Evolutionary conservation across 2,797 vertebrate genomes (phyloP).

Genomic region (Acanthurus lineatus): DNA sequence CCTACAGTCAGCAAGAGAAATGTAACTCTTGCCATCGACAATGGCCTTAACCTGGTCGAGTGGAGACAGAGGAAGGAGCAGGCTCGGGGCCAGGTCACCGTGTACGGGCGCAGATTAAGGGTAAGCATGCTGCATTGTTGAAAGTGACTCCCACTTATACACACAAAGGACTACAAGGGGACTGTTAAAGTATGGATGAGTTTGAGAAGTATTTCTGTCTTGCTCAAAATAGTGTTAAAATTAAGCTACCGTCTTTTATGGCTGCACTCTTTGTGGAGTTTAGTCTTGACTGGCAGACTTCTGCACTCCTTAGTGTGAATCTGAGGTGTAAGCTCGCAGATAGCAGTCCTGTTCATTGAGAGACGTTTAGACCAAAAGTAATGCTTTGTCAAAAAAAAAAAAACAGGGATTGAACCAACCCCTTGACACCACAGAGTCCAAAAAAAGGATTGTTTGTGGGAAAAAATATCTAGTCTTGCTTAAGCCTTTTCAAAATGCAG

Average conservation of each 20-base stretch:
- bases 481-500: neutral
- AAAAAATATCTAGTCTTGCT: neutral
- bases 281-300: conserved; percentile 2
- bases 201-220: neutral
- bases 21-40: conserved; percentile 96
- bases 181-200: neutral
- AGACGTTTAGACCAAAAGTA: neutral
- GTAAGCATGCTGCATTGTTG: conserved; percentile 81
- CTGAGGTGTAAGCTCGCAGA: conserved; percentile 1
- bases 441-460: neutral
- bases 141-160: neutral
- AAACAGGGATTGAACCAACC: no score
- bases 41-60: conserved; percentile 97
- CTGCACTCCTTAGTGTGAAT: conserved; percentile 3
- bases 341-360: neutral
- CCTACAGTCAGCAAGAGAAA: conserved; percentile 97
- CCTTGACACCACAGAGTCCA: no score
- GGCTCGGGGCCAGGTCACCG: conserved; percentile 94
- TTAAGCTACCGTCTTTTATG: neutral
- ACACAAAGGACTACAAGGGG: neutral
- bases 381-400: neutral
- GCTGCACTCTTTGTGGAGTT: conserved; percentile 4
- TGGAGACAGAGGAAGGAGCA: conserved; percentile 99
- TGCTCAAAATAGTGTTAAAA: neutral
- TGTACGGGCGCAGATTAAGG: conserved; percentile 95